These are phyloP conservation scores for Ophraella communa DNA, from an alignment of 2,888 invertebrate species.

Conservation along the genomic window DNA sequence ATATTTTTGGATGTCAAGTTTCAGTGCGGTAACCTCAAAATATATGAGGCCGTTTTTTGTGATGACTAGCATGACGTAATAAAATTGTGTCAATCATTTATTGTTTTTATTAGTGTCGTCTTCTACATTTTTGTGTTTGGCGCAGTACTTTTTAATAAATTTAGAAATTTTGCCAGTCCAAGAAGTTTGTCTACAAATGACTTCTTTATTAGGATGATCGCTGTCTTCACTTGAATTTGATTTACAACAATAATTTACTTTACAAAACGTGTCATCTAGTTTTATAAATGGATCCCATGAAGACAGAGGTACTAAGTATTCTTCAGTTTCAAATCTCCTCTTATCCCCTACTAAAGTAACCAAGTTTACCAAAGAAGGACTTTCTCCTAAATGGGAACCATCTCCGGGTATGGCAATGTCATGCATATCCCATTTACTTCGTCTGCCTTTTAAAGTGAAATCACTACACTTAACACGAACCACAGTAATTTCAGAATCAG, in stretches of 20 bases:
- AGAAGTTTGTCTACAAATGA: conserved; percentile 36
- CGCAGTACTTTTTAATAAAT: conserved; percentile 49
- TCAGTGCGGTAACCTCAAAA: background rate
- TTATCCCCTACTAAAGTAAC: conserved; percentile 63
- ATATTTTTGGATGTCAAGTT: too few species aligned
- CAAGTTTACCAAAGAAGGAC: conserved; percentile 66
- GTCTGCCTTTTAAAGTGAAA: conserved; percentile 52
- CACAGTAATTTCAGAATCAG: conserved; percentile 68
- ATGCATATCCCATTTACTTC: conserved; percentile 60
- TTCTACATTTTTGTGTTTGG: conserved; percentile 41
- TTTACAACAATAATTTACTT: conserved; percentile 35
- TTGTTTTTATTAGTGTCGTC: conserved; percentile 6
- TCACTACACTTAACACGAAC: conserved; percentile 62
- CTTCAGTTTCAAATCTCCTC: conserved; percentile 51
- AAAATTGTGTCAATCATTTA: background rate
- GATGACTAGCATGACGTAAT: background rate
- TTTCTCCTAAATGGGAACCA: conserved; percentile 65
- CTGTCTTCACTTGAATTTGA: conserved; percentile 29
- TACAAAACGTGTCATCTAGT: conserved; percentile 44
- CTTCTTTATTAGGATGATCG: background rate
- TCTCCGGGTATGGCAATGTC: conserved; percentile 63
- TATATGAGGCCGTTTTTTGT: background rate
- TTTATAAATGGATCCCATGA: conserved; percentile 64
- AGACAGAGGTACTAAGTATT: conserved; percentile 64
- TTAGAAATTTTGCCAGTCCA: conserved; percentile 52